Percentiles rank a stretch among this genome's conserved stretches.
Conservation (phyloP, 2,797 vertebrate genomes). For the Scolopax rusticola region DNA sequence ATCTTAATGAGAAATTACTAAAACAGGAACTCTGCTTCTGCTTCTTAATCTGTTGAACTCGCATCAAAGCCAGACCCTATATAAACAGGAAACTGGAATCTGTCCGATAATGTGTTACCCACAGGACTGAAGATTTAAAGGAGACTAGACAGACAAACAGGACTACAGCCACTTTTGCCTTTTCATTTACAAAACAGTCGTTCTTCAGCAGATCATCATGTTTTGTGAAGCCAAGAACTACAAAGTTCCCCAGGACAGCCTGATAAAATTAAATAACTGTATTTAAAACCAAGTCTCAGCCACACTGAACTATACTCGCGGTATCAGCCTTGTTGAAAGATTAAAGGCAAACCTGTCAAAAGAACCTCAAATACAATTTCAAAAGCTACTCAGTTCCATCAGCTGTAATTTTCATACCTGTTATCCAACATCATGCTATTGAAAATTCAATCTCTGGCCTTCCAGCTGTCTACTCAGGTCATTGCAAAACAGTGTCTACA, state of each 20-base stretch:
- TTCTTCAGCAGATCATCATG: background rate
- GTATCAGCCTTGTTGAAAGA: background rate
- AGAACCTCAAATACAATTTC: background rate
- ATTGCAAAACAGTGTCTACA: background rate
- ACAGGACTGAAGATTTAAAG: slow-evolving; percentile 49
- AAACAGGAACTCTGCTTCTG: slow-evolving; percentile 64
- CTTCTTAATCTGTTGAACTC: slow-evolving; percentile 49
- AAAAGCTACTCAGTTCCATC: background rate
- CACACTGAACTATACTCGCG: background rate
- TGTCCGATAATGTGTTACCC: slow-evolving; percentile 55
- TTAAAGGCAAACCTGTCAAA: background rate
- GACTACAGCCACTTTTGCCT: background rate
- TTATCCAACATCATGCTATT: background rate
- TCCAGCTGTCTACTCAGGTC: background rate
- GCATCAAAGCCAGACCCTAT: slow-evolving; percentile 59
- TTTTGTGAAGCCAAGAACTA: background rate
- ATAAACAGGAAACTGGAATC: slow-evolving; percentile 76
- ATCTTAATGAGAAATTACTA: slow-evolving; percentile 63
- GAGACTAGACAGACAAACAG: slow-evolving; percentile 33
- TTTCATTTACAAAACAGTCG: background rate
- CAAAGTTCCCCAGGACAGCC: background rate
- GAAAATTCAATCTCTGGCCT: background rate
- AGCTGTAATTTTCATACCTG: background rate
- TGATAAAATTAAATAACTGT: background rate
- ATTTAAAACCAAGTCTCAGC: background rate